Evolutionary conservation across 2,113 vertebrate species (phyloP), one percentile per base, ranked within the genome.

Genomic region (Hippocampus comes): DNA sequence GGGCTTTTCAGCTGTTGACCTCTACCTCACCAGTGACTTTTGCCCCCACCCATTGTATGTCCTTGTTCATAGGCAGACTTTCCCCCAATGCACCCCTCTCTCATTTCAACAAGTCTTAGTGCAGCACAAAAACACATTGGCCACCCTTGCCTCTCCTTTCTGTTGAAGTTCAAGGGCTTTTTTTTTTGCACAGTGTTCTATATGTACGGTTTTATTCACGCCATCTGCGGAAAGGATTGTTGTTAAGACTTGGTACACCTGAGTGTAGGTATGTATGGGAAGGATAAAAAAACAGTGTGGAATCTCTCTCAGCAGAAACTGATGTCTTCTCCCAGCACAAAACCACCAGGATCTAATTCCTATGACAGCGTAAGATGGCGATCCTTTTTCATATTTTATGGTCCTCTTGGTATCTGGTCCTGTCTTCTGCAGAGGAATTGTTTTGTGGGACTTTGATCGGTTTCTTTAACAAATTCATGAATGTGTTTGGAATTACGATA

Each of bases 221-320:
- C 12, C 14, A 17, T 43, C 3, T 18, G 14, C 2, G 43, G 63
- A n/a, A 66, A 23, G 23, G 43, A 48, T 27, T 46, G 34, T 21
- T 11, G 25, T 43, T 48, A 8, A 14, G 14, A n/a, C n/a, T 48
- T 48, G 64, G 23, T 14, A 64, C 42, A 49, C 23, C 42, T 66
- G 43, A 48, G 42, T 18, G 42, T 66, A 27, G 15, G 42, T 25
- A 49, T 65, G 21, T 34, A 15, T 68, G 63, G 53, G 2, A 56
- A 53, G 14, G 12, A 69, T 20, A n/a, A 20, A 56, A 46, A 69
- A 42, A 10, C 25, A 55, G 11, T 64, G 30, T 79, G 74, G 83
- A 84, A 87, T 91, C 82, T 93, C 77, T 93, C 79, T 85, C 89
- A 90, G 89, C 92, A 92, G 91, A 92, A 64, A 77, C 71, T 6